Base-by-base conservation (phyloP, 2,797 vertebrate genomes). In the Poeciliopsis presidionis region DNA sequence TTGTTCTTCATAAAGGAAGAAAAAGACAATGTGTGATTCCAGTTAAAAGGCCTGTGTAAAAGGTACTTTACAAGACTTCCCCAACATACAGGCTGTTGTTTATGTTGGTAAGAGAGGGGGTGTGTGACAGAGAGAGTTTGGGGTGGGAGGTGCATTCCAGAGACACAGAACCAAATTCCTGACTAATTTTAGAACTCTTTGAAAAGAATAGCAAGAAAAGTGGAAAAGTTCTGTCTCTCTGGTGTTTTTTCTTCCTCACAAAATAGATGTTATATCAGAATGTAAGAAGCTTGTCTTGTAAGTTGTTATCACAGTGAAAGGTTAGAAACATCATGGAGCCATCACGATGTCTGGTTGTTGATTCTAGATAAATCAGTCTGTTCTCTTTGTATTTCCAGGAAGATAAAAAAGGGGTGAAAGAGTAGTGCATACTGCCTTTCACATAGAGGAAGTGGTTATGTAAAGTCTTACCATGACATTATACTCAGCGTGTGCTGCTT, bases 101-200 rank as follows among this genome's bases (percentile, higher is more conserved):
- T 93, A 90, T 93, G 88, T 89, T 92, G 82, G 88, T 84, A 85
- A 85, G 85, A 74, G 80, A 82, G 16, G 49, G 47, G 25, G 84
- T 84, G 87, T 90, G 89, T 84, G 82, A 84, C 59, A 25, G 84
- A 84, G 89, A 91, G 91, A 87, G 87, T 87, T 89, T 88, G 76
- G 86, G 88, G 87, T 41, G 39, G 88, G 71, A 88, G 69, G 87
- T 88, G 90, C 46, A 77, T 86, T 89, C 74, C 41, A 81, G 85
- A 91, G 90, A 86, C 91, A 87, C 92, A 91, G 91, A 87, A 92
- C 90, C 73, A 89, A 92, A 95, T 95, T 95, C 94, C 94, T 91
- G 88, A 84, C 93, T 94, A 94, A 95, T 93, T 95, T 95, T 94
- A 95, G 94, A 95, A 94, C 92, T 94, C 92, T 92, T 94, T 94